Base-by-base conservation (phyloP, 2,797 vertebrate genomes). In the Linurgus olivaceus region DNA sequence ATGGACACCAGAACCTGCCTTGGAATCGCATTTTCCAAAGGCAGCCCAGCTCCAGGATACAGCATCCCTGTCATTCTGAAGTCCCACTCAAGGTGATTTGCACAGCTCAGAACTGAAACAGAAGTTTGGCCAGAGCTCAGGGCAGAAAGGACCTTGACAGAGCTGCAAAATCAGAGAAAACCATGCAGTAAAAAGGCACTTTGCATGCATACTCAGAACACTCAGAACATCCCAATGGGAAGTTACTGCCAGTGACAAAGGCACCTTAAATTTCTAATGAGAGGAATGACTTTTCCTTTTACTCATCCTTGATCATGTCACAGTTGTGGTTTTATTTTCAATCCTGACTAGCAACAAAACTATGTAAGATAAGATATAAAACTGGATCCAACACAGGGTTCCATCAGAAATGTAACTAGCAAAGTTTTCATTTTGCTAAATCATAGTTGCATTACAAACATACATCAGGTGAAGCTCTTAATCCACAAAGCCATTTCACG, bases 1-100 rank as follows among this genome's bases (percentile, higher is more conserved):
- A 45, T 26, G 76, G 88, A 47, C 95, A 96, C 88, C 67, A 84
- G 45, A 86, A 80, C 45, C 61, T 42, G 78, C 42, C 67, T 50
- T 38, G n/a, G 37, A 59, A 83, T 40, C 0, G 2, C 66, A 13
- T 19, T 58, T 76, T 29, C 85, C 79, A 77, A 83, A 80, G 79
- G 79, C 77, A 75, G 55, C 42, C 42, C 44, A 13, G 68, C 57
- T 57, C 63, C 2, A 7, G 62, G 76, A 35, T 26, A 33, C 35
- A n/a, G 63, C 82, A 66, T 31, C 72, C 42, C 62, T 42, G 61
- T 4, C 51, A 13, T n/a, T 26, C n/a, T 20, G 4, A 40, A 70
- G 37, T 33, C 55, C 62, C 17, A 13, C 18, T 71, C 35, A 33
- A 89, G 48, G 55, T 25, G 37, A 83, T 68, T 80, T 77, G 45